These are phyloP conservation scores for Cantharis nigra DNA, from an alignment of 2,888 invertebrate genomes.

Conservation along the genomic window DNA sequence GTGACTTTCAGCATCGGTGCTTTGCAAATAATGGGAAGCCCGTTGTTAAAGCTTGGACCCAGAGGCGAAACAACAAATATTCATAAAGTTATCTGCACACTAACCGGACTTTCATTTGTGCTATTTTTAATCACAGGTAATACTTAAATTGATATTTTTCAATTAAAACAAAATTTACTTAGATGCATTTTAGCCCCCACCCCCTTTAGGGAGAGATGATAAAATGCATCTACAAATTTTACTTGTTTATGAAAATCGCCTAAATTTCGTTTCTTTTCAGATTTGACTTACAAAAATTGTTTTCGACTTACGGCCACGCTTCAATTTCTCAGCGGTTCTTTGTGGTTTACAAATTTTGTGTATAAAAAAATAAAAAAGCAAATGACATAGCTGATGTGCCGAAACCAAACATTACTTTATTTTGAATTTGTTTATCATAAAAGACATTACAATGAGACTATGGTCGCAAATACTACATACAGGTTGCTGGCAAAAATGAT, in stretches of 20 bases:
- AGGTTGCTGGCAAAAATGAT: neutral
- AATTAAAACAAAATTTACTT: neutral
- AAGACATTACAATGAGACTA: neutral
- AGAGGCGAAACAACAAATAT: conserved; percentile 47
- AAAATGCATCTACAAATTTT: too few species aligned
- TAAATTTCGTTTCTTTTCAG: conserved; percentile 41
- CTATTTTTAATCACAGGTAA: conserved; percentile 48
- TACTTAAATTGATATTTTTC: conserved; percentile 19
- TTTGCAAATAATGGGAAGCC: conserved; percentile 46
- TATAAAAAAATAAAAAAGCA: conserved; percentile 46
- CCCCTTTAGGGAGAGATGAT: too few species aligned
- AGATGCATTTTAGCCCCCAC: too few species aligned
- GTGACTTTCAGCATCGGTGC: conserved; percentile 48
- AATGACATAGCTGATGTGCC: neutral
- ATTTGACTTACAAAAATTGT: conserved; percentile 46
- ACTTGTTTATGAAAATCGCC: neutral
- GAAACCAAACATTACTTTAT: neutral
- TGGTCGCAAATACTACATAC: neutral
- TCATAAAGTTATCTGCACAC: conserved; percentile 42
- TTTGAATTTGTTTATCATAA: neutral
- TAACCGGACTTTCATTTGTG: conserved; percentile 46
- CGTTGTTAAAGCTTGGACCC: conserved; percentile 45
- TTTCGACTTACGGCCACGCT: conserved; percentile 49
- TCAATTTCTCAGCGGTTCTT: conserved; percentile 49
- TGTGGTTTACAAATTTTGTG: conserved; percentile 51